Evolutionary conservation across 2,797 vertebrate genomes (phyloP).

Genomic region (Melanotaenia trifasciata): DNA sequence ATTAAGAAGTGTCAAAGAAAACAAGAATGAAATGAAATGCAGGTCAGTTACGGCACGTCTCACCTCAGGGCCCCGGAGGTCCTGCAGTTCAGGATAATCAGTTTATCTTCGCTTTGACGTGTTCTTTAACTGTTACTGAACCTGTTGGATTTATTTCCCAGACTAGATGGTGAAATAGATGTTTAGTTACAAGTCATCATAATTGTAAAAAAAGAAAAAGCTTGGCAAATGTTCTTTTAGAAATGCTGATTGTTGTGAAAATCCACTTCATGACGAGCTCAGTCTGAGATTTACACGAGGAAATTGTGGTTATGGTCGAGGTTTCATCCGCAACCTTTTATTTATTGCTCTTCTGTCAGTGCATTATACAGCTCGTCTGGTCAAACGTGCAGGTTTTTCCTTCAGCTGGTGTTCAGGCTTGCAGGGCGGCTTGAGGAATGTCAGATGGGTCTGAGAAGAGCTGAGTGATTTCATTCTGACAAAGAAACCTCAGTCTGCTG

Average conservation of each 20-base stretch:
- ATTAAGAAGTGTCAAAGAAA: not conserved
- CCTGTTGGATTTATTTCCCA: not conserved
- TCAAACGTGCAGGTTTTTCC: not conserved
- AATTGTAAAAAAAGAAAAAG: not conserved
- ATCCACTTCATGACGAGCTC: not conserved
- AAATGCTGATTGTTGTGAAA: not conserved
- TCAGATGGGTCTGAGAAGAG: slow-evolving; percentile 66
- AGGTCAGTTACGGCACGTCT: not conserved
- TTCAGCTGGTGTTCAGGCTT: not conserved
- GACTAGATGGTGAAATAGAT: not conserved
- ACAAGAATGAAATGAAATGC: not conserved
- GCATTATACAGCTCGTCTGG: not conserved
- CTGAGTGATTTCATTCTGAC: slow-evolving; percentile 37
- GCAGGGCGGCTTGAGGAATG: slow-evolving; percentile 51
- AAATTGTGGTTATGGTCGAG: not conserved
- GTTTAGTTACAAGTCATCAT: not conserved
- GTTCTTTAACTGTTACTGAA: not conserved
- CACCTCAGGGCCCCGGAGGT: slow-evolving; percentile 65
- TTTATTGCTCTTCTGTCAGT: not conserved
- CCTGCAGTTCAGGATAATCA: slow-evolving; percentile 44
- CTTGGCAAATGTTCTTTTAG: not conserved
- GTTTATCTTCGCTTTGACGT: no score
- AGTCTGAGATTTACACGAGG: not conserved
- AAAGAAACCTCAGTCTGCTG: slow-evolving; percentile 44
- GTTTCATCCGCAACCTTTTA: not conserved